Base-by-base conservation (phyloP, 2,797 vertebrate genomes). In the Pogoniulus pusillus region DNA sequence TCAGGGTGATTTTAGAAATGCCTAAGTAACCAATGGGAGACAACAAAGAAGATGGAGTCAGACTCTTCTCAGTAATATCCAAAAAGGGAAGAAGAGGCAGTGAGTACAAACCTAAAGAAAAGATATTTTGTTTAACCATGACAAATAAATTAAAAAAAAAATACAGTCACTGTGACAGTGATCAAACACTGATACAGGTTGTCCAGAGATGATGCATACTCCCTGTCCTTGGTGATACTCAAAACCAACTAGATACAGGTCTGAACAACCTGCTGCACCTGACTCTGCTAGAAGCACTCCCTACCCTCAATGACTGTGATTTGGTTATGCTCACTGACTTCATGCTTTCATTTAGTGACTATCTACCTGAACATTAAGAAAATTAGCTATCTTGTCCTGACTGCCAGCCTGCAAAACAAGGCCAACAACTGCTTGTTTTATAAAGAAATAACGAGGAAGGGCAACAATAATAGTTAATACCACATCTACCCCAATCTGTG, bases 121-220 rank as follows among this genome's bases (percentile, higher is more conserved):
- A n/a, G n/a, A n/a, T n/a, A n/a, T n/a, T n/a, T 11, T 10, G 70
- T 45, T n/a, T 55, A 75, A 76, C 9, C 9, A 70, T 0, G 0
- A 74, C 17, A 2, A 8, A 43, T 43, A 47, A 47, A 47, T 23
- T 47, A 45, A 45, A 71, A 57, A 76, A 45, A 45, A 71, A 57
- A 76, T 23, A 34, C 41, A 69, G 37, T 3, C 77, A 41, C 29
- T 23, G 12, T 22, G 10, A 66, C 14, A 9, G 9, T 87, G 43
- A 76, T 73, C 35, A 59, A 87, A 69, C 5, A 59, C 19, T 51
- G 9, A 9, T 83, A 72, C 9, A 57, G 5, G 9, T 58, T 72
- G 30, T 58, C 19, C 53, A 30, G 24, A 87, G n/a, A 22, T n/a
- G 18, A 47, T 70, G 9, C 1, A 1, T 12, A 30, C 4, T 32